A percentile compares a stretch with the other conserved stretches of the same genome.
Conservation (phyloP, 2,113 vertebrate genomes). For the Todiramphus chloris region DNA sequence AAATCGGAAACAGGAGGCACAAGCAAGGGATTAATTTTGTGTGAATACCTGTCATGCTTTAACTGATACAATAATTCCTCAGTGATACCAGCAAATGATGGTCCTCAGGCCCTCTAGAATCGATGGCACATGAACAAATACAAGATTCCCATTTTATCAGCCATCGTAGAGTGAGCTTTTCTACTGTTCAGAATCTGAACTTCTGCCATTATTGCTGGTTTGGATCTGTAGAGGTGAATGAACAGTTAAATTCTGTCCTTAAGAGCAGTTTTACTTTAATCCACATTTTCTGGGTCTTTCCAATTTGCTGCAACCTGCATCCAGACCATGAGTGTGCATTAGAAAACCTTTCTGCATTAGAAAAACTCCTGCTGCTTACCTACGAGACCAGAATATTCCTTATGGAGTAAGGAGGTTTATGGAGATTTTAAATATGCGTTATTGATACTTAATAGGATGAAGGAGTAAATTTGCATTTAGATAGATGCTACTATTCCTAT, state of each 20-base stretch:
- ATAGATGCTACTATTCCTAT: not conserved
- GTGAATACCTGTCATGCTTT: not conserved
- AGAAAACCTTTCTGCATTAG: not conserved
- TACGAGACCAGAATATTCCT: slow-evolving; percentile 1
- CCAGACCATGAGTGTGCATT: not conserved
- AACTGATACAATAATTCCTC: not conserved
- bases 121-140: not conserved
- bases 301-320: not conserved
- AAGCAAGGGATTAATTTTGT: not conserved
- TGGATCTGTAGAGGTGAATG: not conserved
- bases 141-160: not conserved
- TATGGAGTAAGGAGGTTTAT: not conserved
- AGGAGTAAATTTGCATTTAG: slow-evolving; percentile 37
- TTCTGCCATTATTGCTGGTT: not conserved
- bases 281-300: not conserved
- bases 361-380: not conserved
- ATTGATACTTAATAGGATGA: not conserved
- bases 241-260: not conserved
- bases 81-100: not conserved
- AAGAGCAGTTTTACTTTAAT: not conserved
- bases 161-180: not conserved
- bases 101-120: not conserved
- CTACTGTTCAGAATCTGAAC: not conserved
- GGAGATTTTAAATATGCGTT: not conserved
- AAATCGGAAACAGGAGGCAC: not conserved